Conservation (phyloP, 1,140 invertebrate genomes). For the Paraescarpia echinospica region DNA sequence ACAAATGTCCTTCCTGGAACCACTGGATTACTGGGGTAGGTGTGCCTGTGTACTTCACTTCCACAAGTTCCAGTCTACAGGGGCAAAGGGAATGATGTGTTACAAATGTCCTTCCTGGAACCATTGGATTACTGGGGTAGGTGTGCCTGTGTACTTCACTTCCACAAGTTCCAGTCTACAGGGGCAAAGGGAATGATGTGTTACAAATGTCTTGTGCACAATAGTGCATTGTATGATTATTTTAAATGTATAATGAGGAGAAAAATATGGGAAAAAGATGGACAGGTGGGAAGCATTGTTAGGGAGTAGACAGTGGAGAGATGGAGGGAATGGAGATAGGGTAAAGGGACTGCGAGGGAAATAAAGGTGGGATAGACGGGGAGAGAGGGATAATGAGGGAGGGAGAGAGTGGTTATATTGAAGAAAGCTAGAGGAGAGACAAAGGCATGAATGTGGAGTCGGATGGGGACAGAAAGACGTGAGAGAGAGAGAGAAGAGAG, state of each 20-base stretch:
- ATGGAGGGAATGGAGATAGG: neutral
- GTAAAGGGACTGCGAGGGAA: neutral
- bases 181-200: neutral
- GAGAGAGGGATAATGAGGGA: neutral
- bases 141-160: slow-evolving; percentile 53
- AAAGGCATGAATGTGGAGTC: neutral
- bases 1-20: too few relatives aligned
- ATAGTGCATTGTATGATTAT: neutral
- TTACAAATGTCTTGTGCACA: neutral
- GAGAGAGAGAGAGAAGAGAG: neutral
- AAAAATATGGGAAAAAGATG: too few relatives aligned
- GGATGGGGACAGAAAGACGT: neutral
- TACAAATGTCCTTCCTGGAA: slow-evolving; percentile 55
- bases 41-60: too few relatives aligned
- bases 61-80: too few relatives aligned
- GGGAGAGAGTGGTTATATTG: neutral
- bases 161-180: slow-evolving; percentile 45
- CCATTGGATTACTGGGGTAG: slow-evolving; percentile 56
- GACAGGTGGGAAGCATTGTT: too few relatives aligned
- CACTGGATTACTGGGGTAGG: too few relatives aligned
- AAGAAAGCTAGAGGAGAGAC: too few relatives aligned
- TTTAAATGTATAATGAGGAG: neutral
- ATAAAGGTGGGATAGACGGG: neutral
- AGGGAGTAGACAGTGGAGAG: too few relatives aligned
- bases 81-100: too few relatives aligned